phyloP scores from a whole-genome alignment of 2,797 vertebrate species.

The Monodelphis domestica region DNA sequence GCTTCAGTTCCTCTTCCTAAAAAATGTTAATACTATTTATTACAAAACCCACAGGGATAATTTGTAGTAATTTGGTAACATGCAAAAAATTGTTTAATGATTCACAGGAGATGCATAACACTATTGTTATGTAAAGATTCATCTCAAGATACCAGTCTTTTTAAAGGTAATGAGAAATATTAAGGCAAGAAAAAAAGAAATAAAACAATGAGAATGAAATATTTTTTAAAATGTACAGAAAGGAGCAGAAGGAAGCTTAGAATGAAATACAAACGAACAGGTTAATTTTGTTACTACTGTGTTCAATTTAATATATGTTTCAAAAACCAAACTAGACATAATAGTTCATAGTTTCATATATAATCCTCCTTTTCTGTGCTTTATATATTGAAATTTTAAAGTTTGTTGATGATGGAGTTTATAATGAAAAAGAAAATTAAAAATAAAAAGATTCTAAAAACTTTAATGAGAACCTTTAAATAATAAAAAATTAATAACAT shows the following conservation, averaged over 20 bases:
- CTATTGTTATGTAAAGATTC: too few species aligned
- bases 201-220: not conserved
- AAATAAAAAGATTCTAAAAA: not conserved
- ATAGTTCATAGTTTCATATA: not conserved
- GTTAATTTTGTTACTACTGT: not conserved
- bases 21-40: not conserved
- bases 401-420: not conserved
- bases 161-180: not conserved
- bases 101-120: too few species aligned
- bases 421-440: not conserved
- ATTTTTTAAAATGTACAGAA: not conserved
- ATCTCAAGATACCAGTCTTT: too few species aligned
- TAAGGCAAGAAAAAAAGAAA: not conserved
- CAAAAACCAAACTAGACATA: not conserved
- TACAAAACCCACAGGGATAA: too few species aligned
- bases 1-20: not conserved
- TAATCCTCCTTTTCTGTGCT: not conserved
- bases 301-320: not conserved
- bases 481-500: too few species aligned
- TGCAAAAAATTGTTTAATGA: too few species aligned
- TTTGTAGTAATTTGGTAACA: too few species aligned
- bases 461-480: too few species aligned
- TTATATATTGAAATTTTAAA: too few species aligned
- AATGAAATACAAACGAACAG: not conserved
- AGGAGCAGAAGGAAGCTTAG: not conserved